Base-by-base conservation (phyloP, 2,888 invertebrate species). In the Drosophila mayaguana region DNA sequence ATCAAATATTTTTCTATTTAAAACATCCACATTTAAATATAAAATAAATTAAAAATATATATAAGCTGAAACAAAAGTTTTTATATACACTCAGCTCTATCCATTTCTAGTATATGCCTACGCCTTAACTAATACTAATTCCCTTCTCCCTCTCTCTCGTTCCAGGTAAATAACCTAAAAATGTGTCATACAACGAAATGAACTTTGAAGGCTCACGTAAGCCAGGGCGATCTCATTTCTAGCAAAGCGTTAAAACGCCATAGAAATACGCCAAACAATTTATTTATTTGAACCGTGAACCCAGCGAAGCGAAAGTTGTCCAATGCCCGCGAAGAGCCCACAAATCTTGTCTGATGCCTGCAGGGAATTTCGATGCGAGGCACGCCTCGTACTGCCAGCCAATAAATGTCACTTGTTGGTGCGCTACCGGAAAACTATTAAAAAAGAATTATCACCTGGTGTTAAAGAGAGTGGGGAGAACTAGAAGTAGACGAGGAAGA, bases 391-490 rank as follows among this genome's bases (percentile, higher is more conserved):
- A n/a, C 56, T 22, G 48, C 46, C 61, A 64, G 65, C 72, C 74
- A 78, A 81, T 89, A 87, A 89, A 87, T 88, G 90, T 87, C 87
- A 89, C 86, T 89, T 88, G 90, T 67, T 76, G 78, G 72, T 62
- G 74, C 63, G 83, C 88, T 88, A 81, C 86, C 88, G 88, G 90
- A 81, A 89, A 87, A 88, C 87, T 89, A 89, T 87, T 88, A 87
- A 87, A 81, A 85, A 74, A 88, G 88, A 89, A 87, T 87, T 87
- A 87, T 87, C 88, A 89, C 87, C 80, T 72, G 73, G 36, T 20
- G 28, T 11, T n/a, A 3, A 18, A 9, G 12, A 16, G 34, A 6
- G 20, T 9, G 38, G 20, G 25, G 11, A 36, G 32, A 14, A 42
- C 2, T 43, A 43, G 45, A 14, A 22, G 46, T 0, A 43, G 36